Evolutionary conservation across 2,113 vertebrate species (phyloP).

Genomic region (Epinephelus moara): DNA sequence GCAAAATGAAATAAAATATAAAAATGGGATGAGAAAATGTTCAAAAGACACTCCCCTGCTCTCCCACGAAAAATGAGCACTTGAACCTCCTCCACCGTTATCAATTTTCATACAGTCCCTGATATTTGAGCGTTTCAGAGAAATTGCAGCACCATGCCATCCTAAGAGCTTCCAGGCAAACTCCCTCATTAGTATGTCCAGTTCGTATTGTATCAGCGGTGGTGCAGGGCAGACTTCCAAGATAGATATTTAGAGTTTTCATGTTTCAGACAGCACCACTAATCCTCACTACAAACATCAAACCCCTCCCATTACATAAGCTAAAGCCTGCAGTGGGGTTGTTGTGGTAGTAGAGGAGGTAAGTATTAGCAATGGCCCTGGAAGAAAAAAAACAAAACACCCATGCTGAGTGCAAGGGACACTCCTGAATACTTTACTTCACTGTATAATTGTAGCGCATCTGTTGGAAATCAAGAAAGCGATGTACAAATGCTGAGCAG

Average conservation of each 20-base stretch:
- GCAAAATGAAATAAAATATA: not conserved
- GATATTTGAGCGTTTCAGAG: not conserved
- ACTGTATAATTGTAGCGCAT: not conserved
- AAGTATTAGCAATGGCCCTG: conserved; percentile 7
- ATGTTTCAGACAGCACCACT: conserved; percentile 57
- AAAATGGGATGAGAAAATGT: not conserved
- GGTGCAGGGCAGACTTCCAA: conserved; percentile 59
- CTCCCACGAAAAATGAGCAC: not conserved
- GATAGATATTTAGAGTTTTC: conserved; percentile 65
- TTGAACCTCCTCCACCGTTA: not conserved
- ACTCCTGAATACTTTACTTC: not conserved
- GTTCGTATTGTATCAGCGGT: conserved; percentile 31
- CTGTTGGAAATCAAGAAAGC: not conserved
- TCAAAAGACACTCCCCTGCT: too few species aligned
- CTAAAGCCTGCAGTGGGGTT: conserved; percentile 47
- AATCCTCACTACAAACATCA: conserved; percentile 71
- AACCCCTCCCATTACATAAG: conserved; percentile 64
- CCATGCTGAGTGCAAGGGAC: not conserved
- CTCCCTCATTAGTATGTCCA: conserved; percentile 34
- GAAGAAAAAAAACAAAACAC: not conserved
- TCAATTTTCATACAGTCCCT: not conserved
- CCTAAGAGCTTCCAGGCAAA: conserved; percentile 5
- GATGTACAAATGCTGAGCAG: not conserved
- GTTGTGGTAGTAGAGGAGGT: conserved; percentile 21
- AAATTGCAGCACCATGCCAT: conserved; percentile 3